A percentile compares a stretch with the other conserved stretches of the same genome.
Conservation (phyloP, 2,888 invertebrate species). For the Melanostoma mellinum region DNA sequence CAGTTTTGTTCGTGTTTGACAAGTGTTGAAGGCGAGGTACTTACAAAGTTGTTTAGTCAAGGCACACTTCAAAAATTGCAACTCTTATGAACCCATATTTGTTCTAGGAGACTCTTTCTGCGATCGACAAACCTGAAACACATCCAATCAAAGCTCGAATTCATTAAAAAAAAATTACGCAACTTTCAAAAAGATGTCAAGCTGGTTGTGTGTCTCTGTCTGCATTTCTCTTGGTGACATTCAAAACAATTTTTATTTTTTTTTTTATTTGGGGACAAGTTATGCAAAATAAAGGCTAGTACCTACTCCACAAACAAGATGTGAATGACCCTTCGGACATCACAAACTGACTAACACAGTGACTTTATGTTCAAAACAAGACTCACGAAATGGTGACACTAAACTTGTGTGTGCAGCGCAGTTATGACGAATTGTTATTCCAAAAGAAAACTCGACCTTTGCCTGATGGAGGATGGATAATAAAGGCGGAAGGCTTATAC, state of each 20-base stretch:
- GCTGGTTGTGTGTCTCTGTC: background rate
- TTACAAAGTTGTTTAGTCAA: no score
- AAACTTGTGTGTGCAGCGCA: background rate
- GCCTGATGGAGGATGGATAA: background rate
- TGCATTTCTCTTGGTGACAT: slow-evolving; percentile 21
- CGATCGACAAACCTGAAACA: background rate
- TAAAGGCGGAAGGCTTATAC: slow-evolving; percentile 21
- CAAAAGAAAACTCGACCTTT: slow-evolving; percentile 19
- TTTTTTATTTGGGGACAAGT: background rate
- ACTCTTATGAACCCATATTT: background rate
- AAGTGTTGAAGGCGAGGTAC: no score
- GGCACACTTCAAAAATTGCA: no score
- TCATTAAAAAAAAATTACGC: background rate
- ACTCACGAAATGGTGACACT: slow-evolving; percentile 4
- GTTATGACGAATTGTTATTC: slow-evolving; percentile 6
- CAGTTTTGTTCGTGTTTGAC: no score
- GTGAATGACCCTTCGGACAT: slow-evolving; percentile 10
- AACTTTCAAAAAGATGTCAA: background rate
- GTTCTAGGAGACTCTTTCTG: background rate
- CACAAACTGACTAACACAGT: no score
- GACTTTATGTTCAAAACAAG: background rate
- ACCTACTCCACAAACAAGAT: background rate
- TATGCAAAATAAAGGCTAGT: slow-evolving; percentile 1
- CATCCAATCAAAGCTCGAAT: background rate
- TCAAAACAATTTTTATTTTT: background rate